Evolutionary conservation across 2,888 invertebrate species (phyloP), one percentile per base, ranked within the genome.

Genomic region (Hyposoter dolosus): DNA sequence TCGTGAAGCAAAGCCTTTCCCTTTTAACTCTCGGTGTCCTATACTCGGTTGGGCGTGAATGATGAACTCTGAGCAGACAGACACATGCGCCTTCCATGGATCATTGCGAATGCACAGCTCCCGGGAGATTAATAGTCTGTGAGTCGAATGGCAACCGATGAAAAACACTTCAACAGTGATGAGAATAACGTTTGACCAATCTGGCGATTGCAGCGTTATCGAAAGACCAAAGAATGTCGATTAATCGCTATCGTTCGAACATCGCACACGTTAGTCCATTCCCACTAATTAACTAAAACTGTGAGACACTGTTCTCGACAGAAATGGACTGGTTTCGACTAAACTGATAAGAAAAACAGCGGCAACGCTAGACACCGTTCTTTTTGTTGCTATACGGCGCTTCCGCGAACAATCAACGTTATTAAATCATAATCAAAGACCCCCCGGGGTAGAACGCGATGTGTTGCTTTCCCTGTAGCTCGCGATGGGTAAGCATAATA

Each of bases 351-450:
- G 56, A 66, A 12, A 15, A 69, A 45, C 45, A 15, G 28, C 19
- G 6, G 47, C 9, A 10, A 32, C 50, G 71, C 17, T 28, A 69
- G 32, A 79, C 53, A 69, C 15, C 4, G 43, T 43, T 17, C 15
- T 60, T 79, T 71, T 47, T 45, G 28, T 63, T 45, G 75, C 43
- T 35, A 28, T 28, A 35, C 17, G 23, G 9, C 45, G 10, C 45
- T 74, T 79, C 56, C 32, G n/a, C 74, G 71, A 66, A 68, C 80
- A 81, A 85, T 85, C 69, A 78, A 83, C 72, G 47, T 82, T 77
- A 88, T 56, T 88, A 84, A 84, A 86, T 84, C 82, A 88, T 88
- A 88, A 88, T 88, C 82, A 87, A 84, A 83, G 77, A 40, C 63
- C 35, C 71, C 63, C 82, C 43, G 43, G n/a, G 82, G 82, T 47